A percentile compares a stretch with the other conserved stretches of the same genome.
These are phyloP conservation scores for Philonicus albiceps DNA, from an alignment of 2,888 invertebrate genomes.

Conservation along the genomic window DNA sequence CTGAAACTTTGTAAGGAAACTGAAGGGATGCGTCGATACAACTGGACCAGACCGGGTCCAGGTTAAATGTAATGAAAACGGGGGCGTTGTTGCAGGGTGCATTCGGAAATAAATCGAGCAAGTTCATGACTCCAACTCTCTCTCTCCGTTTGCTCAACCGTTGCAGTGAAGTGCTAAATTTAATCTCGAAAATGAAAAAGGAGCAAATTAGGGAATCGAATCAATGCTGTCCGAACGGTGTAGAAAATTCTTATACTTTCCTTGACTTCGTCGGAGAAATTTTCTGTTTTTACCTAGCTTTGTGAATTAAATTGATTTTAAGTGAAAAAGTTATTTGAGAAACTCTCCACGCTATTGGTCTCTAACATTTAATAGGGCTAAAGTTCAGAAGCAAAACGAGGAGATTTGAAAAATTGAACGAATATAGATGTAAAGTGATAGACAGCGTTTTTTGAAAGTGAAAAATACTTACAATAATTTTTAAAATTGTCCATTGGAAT, in stretches of 20 bases:
- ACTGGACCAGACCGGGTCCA: neutral
- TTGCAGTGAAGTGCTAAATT: neutral
- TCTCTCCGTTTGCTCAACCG: neutral
- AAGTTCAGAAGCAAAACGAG: neutral
- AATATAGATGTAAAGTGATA: neutral
- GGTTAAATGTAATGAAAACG: neutral
- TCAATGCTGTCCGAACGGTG: neutral
- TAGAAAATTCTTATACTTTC: neutral
- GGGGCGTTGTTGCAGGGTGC: neutral
- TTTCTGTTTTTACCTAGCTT: neutral
- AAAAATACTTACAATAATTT: neutral
- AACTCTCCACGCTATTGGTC: neutral
- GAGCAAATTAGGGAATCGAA: neutral
- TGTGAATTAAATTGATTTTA: neutral
- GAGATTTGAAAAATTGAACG: neutral
- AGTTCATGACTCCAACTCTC: neutral
- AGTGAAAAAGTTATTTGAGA: neutral
- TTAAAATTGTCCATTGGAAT: neutral
- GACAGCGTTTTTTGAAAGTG: neutral
- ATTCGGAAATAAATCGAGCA: neutral
- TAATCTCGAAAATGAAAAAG: neutral
- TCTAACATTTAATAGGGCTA: neutral
- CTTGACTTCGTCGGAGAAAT: neutral
- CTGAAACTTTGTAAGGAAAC: neutral
- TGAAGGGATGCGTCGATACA: neutral